These are phyloP conservation scores for Volucella bombylans DNA, from an alignment of 2,888 invertebrate species.

Conservation along the genomic window DNA sequence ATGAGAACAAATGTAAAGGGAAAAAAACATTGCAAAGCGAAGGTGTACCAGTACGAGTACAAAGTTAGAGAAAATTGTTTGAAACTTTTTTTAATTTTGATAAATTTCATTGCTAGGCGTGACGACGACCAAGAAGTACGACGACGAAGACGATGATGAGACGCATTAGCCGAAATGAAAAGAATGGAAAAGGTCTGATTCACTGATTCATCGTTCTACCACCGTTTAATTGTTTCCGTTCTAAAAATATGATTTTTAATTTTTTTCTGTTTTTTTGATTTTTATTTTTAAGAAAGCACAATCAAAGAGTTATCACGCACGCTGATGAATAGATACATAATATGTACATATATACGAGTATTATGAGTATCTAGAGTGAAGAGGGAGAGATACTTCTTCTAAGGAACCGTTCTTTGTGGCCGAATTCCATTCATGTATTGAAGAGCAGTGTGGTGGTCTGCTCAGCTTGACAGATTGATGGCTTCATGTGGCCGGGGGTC, in stretches of 20 bases:
- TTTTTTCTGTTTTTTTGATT: slow-evolving; percentile 2
- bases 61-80: slow-evolving; percentile 3
- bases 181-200: slow-evolving; percentile 49
- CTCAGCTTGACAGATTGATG: no score
- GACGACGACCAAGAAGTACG: slow-evolving; percentile 15
- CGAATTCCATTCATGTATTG: no score
- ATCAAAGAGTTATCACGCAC: slow-evolving; percentile 52
- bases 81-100: background rate
- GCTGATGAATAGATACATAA: background rate
- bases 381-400: no score
- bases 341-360: no score
- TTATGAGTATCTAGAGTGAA: background rate
- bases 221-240: slow-evolving; percentile 57
- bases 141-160: background rate
- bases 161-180: background rate
- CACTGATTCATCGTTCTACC: slow-evolving; percentile 35
- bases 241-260: slow-evolving; percentile 55
- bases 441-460: no score
- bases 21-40: background rate
- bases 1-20: background rate
- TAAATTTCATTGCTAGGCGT: slow-evolving; percentile 33
- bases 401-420: no score
- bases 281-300: slow-evolving; percentile 19
- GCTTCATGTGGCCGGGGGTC: no score
- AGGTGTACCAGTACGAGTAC: background rate